A percentile compares a stretch with the other conserved stretches of the same genome.
These are phyloP conservation scores for Eulemur mongoz DNA, from an alignment of 2,797 vertebrate genomes.

Conservation along the genomic window DNA sequence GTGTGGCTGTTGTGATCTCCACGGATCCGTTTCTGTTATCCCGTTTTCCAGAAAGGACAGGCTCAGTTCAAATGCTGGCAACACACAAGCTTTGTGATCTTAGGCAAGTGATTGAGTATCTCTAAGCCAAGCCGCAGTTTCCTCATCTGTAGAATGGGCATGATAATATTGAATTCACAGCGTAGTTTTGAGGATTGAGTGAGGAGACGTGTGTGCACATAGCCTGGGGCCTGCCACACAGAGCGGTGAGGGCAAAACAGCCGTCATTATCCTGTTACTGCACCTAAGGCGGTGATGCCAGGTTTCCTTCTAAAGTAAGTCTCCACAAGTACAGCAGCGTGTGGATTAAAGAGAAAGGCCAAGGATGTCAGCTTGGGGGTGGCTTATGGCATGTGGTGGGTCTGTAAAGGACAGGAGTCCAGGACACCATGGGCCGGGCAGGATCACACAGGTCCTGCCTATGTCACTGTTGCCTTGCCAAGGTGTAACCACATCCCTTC, in stretches of 20 bases:
- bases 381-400: background rate
- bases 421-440: accelerated
- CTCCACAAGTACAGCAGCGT: background rate
- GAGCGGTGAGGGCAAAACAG: background rate
- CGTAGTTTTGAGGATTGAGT: background rate
- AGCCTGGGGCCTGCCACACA: background rate
- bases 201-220: background rate
- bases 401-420: background rate
- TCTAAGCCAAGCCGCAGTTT: background rate
- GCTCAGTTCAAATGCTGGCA: background rate
- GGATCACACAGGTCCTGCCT: background rate
- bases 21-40: too few relatives aligned
- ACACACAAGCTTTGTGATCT: background rate
- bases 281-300: background rate
- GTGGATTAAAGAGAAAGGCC: background rate
- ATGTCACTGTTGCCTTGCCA: background rate
- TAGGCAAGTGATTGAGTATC: background rate
- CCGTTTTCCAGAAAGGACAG: background rate
- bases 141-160: background rate
- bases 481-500: background rate
- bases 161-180: background rate
- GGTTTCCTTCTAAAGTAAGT: background rate
- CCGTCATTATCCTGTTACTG: background rate
- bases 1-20: background rate
- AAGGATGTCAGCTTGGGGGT: background rate